Percentiles rank a stretch among this genome's conserved stretches.
Evolutionary conservation across 2,797 vertebrate species (phyloP).

Genomic region (Platyrinchus mystaceus): DNA sequence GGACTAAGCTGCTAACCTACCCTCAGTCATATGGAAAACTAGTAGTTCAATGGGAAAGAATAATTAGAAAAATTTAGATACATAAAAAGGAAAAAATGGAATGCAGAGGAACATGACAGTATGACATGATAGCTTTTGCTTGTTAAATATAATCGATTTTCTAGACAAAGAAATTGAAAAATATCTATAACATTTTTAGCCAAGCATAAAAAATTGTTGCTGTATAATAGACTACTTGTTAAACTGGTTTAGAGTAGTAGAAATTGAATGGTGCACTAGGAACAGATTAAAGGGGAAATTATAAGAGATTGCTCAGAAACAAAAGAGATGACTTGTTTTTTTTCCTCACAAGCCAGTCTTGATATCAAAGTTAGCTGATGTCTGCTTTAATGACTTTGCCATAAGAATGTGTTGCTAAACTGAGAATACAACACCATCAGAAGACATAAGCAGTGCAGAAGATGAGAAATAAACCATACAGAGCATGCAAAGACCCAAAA

Average conservation of each 20-base stretch:
- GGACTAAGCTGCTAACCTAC: background rate
- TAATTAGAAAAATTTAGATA: background rate
- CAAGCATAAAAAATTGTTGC: background rate
- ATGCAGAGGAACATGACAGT: background rate
- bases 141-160: slow-evolving; percentile 19
- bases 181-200: background rate
- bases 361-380: background rate
- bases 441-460: background rate
- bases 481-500: background rate
- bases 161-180: background rate
- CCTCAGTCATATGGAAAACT: background rate
- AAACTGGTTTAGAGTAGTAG: background rate
- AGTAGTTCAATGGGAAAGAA: background rate
- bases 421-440: background rate
- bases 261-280: background rate
- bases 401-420: background rate
- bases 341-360: background rate
- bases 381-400: background rate
- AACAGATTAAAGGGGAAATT: background rate
- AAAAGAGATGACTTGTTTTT: background rate
- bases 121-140: background rate
- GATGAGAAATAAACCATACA: background rate
- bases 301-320: background rate
- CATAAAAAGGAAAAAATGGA: background rate
- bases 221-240: background rate